These are phyloP conservation scores for Plecturocebus donacophilus DNA, from an alignment of 2,113 vertebrate species.

Conservation along the genomic window DNA sequence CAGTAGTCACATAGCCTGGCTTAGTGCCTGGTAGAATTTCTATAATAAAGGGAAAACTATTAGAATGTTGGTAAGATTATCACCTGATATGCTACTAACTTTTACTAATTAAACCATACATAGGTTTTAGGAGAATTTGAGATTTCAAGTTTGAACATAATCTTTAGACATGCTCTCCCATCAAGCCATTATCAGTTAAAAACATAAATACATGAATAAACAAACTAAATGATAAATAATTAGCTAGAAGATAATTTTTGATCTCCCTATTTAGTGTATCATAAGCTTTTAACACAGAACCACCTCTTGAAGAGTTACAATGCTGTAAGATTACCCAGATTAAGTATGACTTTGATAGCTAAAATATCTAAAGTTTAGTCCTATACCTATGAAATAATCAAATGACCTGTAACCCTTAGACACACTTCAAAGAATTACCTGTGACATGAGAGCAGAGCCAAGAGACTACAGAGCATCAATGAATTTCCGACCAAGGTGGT, in stretches of 20 bases:
- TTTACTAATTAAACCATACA: neutral
- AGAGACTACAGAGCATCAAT: neutral
- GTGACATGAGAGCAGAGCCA: neutral
- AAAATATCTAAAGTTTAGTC: neutral
- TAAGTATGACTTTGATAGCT: neutral
- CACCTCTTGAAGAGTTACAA: neutral
- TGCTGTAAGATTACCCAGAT: neutral
- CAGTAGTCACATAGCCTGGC: neutral
- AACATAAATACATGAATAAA: neutral
- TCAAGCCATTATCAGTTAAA: neutral
- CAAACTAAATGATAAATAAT: neutral
- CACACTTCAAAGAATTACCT: neutral
- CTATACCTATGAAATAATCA: neutral
- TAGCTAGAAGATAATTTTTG: neutral
- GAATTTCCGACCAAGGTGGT: neutral
- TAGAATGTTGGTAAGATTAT: neutral
- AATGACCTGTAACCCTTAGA: neutral
- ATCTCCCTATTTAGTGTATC: neutral
- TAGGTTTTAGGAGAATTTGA: neutral
- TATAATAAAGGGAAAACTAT: neutral
- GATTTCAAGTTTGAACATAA: neutral
- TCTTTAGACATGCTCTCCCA: neutral
- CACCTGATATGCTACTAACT: neutral
- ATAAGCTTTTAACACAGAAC: neutral
- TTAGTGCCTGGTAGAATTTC: neutral